These are phyloP conservation scores for Minunthozetes semirufus DNA, from an alignment of 2,888 invertebrate species.

Conservation along the genomic window DNA sequence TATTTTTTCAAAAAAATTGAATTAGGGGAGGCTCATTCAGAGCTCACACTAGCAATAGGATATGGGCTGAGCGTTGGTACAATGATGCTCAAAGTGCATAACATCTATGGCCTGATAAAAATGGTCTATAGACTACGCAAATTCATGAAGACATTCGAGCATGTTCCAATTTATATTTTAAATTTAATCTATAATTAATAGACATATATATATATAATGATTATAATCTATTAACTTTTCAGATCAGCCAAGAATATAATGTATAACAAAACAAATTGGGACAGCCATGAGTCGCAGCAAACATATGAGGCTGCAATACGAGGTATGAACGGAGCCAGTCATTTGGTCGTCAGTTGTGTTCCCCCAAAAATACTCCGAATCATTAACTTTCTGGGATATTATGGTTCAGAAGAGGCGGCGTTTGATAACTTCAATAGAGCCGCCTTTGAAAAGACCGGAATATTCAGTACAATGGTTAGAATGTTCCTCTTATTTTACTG, in stretches of 20 bases:
- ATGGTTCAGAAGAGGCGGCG: too few relatives aligned
- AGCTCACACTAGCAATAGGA: background rate
- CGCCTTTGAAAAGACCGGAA: slow-evolving; percentile 4
- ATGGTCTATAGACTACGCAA: background rate
- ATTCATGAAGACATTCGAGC: background rate
- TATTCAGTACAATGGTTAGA: background rate
- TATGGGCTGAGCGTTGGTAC: background rate
- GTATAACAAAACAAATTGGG: background rate
- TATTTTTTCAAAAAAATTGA: too few relatives aligned
- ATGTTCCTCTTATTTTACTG: slow-evolving; percentile 3
- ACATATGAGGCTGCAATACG: slow-evolving; percentile 21
- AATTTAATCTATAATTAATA: background rate
- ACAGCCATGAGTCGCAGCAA: background rate
- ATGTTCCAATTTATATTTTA: background rate
- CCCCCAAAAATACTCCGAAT: slow-evolving; percentile 32
- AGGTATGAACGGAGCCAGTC: background rate
- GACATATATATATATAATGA: background rate
- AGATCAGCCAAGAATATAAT: background rate
- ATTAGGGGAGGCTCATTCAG: background rate
- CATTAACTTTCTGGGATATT: slow-evolving; percentile 28
- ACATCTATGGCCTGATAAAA: background rate
- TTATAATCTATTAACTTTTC: background rate
- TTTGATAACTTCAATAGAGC: slow-evolving; percentile 24
- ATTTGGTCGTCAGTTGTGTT: slow-evolving; percentile 19
- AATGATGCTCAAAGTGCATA: background rate